Percentiles rank a stretch among this genome's conserved stretches.
Evolutionary conservation across 1,140 invertebrate species (phyloP).

Genomic region (Papilio dardanus): DNA sequence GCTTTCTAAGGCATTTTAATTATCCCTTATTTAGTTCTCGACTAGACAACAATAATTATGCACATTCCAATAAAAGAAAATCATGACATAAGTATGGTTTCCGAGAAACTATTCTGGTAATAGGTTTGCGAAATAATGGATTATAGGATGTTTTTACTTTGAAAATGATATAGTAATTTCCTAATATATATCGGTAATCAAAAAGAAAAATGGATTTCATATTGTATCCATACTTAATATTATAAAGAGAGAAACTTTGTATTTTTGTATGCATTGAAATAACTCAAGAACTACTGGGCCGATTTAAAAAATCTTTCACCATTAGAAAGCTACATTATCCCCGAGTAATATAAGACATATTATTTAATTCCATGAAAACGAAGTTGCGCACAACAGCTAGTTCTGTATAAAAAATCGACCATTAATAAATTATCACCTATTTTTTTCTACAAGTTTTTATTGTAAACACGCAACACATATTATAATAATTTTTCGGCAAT

Average conservation of each 20-base stretch:
- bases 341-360: no score
- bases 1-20: background rate
- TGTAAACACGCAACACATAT: background rate
- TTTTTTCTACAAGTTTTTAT: no score
- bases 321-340: no score
- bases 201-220: background rate
- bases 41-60: background rate
- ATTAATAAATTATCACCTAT: background rate
- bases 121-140: background rate
- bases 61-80: background rate
- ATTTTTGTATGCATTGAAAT: no score
- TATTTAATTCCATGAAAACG: no score
- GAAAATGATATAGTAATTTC: background rate
- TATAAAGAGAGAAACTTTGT: background rate
- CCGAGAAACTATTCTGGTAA: constrained; percentile 6
- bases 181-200: background rate
- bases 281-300: no score
- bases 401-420: no score
- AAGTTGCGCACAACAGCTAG: no score
- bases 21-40: constrained; percentile 11
- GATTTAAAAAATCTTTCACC: no score
- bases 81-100: background rate
- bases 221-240: background rate
- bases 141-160: background rate
- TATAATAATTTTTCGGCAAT: background rate